Conservation (phyloP, 1,140 invertebrate species). For the Drosophila nigromelanica region DNA sequence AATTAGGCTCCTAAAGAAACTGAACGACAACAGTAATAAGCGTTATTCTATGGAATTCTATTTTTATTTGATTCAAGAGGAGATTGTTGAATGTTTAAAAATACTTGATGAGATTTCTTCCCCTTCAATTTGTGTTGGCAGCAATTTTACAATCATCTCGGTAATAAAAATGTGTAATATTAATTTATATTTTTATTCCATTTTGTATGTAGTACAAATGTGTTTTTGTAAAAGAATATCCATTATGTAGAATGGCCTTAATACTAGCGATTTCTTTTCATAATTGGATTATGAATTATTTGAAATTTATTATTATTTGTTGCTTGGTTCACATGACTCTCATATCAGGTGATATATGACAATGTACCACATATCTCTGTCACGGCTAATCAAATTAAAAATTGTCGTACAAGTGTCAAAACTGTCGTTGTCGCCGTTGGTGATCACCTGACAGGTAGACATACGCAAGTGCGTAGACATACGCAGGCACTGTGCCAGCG, state of each 20-base stretch:
- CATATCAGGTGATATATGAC: background rate
- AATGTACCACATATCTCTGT: background rate
- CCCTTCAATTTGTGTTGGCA: no score
- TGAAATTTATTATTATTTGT: background rate
- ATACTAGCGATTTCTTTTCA: no score
- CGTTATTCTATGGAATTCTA: background rate
- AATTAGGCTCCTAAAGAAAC: background rate
- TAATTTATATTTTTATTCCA: no score
- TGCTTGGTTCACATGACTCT: background rate
- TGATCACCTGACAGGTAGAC: constrained; percentile 29
- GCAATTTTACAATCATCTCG: no score
- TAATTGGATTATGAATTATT: constrained; percentile 1
- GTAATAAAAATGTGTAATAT: no score
- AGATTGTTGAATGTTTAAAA: no score
- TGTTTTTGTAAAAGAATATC: no score
- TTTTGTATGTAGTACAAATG: no score
- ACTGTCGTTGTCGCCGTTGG: constrained; percentile 13
- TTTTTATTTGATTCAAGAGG: background rate
- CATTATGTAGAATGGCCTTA: no score
- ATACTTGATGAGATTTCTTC: no score
- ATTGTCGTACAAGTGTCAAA: constrained; percentile 43
- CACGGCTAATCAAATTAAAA: constrained; percentile 45
- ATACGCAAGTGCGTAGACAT: constrained; percentile 12
- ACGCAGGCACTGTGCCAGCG: constrained; percentile 6
- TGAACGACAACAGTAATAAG: background rate